Base-by-base conservation (phyloP, 2,113 vertebrate genomes). In the Petrocephalus zakoni region DNA sequence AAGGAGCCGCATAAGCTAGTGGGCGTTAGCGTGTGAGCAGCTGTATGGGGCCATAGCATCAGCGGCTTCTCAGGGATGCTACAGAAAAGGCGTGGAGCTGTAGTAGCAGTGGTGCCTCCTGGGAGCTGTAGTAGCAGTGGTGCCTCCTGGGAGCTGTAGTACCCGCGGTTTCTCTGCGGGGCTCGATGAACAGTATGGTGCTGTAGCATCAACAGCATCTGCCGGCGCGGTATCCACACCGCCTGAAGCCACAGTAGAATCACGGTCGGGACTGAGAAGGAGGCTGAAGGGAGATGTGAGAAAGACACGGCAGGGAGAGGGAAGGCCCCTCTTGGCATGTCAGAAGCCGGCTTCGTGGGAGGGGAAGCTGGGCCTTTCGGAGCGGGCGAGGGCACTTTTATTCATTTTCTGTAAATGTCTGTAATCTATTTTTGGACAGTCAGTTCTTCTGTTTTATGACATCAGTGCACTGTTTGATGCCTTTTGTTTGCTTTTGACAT, bases 401-500 rank as follows among this genome's bases (percentile, higher is more conserved):
- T 86, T 86, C 84, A 56, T 56, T 86, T 86, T 9, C 52, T 22
- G 46, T 19, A 86, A 86, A 55, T 85, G 84, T 52, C 25, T 55
- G 25, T 19, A 51, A 86, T 86, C 52, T 86, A 86, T 86, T 86
- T 56, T 86, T 19, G 11, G 84, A 53, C 17, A 17, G 19, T 37
- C 52, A 6, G 9, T 86, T 86, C 29, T 84, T 51, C 82, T 84
- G 82, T 84, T 51, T 49, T 86, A 49, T 83, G 37, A 86, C 52
- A 55, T 34, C 51, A 56, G 51, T 86, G 84, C 29, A 55, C 29
- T 55, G 17, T 34, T 85, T 29, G 22, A 85, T 29, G 84, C 52
- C 84, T 55, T 86, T 86, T 86, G 52, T 86, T 55, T 56, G 51
- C 51, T 34, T 55, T 55, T 86, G 84, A 56, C 84, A 86, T 86